These are phyloP conservation scores for Erethizon dorsatum DNA, from an alignment of 2,797 vertebrate species.

Conservation along the genomic window DNA sequence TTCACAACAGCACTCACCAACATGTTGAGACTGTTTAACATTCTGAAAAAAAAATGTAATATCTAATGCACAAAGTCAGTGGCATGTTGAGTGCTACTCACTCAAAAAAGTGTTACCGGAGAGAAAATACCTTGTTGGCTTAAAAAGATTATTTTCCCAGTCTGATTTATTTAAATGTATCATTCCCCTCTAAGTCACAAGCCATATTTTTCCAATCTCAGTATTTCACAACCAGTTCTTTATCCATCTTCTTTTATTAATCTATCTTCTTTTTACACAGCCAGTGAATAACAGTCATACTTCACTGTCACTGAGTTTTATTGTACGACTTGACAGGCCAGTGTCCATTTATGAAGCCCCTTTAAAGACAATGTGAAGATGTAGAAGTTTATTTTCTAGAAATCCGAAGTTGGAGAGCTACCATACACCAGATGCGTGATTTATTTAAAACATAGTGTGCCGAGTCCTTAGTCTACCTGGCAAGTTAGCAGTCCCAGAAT, in stretches of 20 bases:
- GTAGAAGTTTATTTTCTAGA: not conserved
- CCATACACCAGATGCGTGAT: not conserved
- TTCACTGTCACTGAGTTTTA: constrained; percentile 44
- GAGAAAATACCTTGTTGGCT: constrained; percentile 35
- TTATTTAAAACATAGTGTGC: not conserved
- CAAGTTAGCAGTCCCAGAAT: not conserved
- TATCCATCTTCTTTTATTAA: not conserved
- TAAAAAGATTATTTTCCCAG: constrained; percentile 37
- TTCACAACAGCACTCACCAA: constrained; percentile 31
- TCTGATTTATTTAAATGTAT: constrained; percentile 10
- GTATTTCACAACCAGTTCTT: constrained; percentile 35
- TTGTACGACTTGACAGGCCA: not conserved
- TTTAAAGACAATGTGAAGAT: constrained; percentile 41
- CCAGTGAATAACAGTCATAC: not conserved
- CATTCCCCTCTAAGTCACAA: not conserved
- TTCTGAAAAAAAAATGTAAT: constrained; percentile 41
- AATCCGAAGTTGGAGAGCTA: not conserved
- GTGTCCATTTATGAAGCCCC: not conserved
- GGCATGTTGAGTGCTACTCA: constrained; percentile 19
- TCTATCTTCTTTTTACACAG: not conserved
- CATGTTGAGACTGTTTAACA: constrained; percentile 13
- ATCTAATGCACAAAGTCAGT: constrained; percentile 20
- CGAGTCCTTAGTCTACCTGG: not conserved
- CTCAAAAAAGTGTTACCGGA: not conserved
- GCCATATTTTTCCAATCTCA: constrained; percentile 24